Evolutionary conservation across 2,113 vertebrate genomes (phyloP).

Genomic region (Oenanthe oenanthe): DNA sequence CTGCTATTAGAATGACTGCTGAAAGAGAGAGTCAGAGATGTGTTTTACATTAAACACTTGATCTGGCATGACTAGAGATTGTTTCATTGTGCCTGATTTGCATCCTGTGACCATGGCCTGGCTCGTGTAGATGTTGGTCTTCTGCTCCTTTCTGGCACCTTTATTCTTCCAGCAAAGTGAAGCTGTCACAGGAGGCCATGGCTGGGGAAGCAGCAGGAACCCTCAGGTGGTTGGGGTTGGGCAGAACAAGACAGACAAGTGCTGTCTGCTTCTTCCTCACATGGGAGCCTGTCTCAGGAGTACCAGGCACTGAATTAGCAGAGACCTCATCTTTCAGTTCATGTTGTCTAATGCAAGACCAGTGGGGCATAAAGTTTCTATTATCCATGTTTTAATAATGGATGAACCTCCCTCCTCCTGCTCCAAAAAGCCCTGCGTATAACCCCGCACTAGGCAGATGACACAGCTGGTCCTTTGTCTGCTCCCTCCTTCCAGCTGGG

Average conservation of each 20-base stretch:
- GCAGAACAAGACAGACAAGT: background rate
- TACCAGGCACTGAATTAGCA: conserved; percentile 51
- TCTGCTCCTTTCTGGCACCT: background rate
- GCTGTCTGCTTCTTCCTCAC: background rate
- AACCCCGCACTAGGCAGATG: background rate
- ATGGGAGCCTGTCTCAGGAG: background rate
- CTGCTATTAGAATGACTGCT: background rate
- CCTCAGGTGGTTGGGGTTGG: background rate
- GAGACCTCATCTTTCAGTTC: conserved; percentile 66
- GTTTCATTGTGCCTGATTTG: background rate
- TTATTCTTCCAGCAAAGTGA: background rate
- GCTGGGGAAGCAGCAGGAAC: background rate
- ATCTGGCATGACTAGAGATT: background rate
- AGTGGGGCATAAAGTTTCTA: conserved; percentile 70
- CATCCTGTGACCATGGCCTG: background rate
- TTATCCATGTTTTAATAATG: conserved; percentile 72
- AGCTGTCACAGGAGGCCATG: background rate
- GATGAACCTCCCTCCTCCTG: conserved; percentile 55
- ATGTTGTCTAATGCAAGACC: conserved; percentile 61
- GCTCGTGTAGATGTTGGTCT: accelerated
- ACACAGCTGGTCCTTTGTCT: conserved; percentile 61
- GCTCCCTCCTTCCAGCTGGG: background rate
- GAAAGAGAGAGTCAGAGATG: background rate
- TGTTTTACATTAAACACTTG: background rate
- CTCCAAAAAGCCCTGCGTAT: conserved; percentile 6